phyloP scores from a whole-genome alignment of 2,113 vertebrate species.

The Australoheros scitulus region DNA sequence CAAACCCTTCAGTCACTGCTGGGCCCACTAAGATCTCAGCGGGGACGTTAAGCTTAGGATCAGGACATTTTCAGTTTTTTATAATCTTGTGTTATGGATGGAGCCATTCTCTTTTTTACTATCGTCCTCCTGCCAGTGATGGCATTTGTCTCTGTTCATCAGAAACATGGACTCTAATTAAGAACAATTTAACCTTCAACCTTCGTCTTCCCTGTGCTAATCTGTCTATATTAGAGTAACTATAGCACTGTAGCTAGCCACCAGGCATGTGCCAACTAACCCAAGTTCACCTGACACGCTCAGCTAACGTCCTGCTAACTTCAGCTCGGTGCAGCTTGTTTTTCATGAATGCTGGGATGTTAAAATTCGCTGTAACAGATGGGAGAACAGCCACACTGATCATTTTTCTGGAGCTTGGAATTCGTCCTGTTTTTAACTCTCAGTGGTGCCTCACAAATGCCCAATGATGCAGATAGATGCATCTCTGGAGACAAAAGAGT shows the following conservation, averaged over 20 bases:
- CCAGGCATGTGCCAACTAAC: not conserved
- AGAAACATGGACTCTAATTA: not conserved
- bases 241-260: not conserved
- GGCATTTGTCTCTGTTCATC: not conserved
- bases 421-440: not conserved
- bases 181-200: no score
- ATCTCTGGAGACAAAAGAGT: not conserved
- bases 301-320: not conserved
- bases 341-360: rapidly evolving
- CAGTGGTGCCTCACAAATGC: not conserved
- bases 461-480: not conserved
- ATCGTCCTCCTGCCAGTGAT: not conserved
- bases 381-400: not conserved
- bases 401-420: not conserved
- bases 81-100: not conserved
- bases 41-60: not conserved
- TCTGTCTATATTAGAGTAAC: not conserved
- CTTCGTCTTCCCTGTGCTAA: no score
- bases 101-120: not conserved
- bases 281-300: not conserved
- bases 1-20: not conserved
- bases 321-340: not conserved
- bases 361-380: not conserved
- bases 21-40: not conserved
- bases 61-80: rapidly evolving